Conservation (phyloP, 1,140 invertebrate genomes). For the Mylabris phalerata region DNA sequence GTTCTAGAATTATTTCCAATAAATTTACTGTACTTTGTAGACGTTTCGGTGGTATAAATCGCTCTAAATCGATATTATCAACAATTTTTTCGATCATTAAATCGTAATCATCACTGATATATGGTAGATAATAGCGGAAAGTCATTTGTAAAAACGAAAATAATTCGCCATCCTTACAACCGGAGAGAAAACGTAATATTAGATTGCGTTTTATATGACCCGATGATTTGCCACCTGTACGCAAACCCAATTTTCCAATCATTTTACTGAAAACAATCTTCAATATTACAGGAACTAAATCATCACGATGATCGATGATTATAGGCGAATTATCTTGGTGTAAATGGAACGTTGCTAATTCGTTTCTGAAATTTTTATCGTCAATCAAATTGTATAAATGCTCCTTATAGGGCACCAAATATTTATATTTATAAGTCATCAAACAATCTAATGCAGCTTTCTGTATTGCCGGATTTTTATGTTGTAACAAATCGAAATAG, state of each 20-base stretch:
- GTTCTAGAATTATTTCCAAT: conserved; percentile 72
- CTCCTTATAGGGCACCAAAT: conserved; percentile 67
- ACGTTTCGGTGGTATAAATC: conserved; percentile 62
- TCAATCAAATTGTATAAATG: conserved; percentile 72
- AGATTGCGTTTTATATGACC: conserved; percentile 63
- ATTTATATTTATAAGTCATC: conserved; percentile 74
- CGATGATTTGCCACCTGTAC: conserved; percentile 63
- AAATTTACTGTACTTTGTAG: conserved; percentile 70
- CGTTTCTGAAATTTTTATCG: conserved; percentile 81
- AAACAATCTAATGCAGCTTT: conserved; percentile 79
- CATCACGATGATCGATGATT: conserved; percentile 62
- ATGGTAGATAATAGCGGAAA: conserved; percentile 64
- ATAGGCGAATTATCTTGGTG: conserved; percentile 61
- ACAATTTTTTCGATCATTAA: conserved; percentile 45
- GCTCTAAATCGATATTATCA: conserved; percentile 50
- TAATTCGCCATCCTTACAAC: conserved; percentile 71
- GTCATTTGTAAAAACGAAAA: conserved; percentile 75
- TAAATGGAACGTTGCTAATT: conserved; percentile 71
- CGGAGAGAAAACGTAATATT: conserved; percentile 78
- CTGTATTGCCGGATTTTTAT: conserved; percentile 72
- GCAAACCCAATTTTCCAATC: conserved; percentile 62
- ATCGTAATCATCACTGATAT: conserved; percentile 48
- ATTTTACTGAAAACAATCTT: conserved; percentile 88
- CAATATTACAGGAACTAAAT: conserved; percentile 74
- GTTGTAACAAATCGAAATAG: conserved; percentile 71